Conservation (phyloP, 1,140 invertebrate species). For the Drosophila littoralis region DNA sequence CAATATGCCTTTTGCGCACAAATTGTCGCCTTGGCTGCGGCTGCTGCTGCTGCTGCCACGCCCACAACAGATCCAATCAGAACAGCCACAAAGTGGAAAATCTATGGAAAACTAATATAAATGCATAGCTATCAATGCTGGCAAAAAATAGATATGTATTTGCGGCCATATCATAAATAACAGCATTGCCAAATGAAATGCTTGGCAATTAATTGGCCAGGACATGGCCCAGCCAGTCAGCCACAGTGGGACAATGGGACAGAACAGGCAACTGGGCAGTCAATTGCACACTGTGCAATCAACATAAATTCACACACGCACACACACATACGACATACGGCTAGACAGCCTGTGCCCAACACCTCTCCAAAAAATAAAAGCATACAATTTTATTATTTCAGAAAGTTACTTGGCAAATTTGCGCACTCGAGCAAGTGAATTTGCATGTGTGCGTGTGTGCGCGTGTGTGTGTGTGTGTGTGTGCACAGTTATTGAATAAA, state of each 20-base stretch:
- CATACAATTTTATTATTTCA: conserved; percentile 75
- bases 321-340: conserved; percentile 5
- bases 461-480: conserved; percentile 10
- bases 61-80: conserved; percentile 10
- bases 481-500: conserved; percentile 75
- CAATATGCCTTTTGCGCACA: background rate
- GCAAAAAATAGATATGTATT: conserved; percentile 55
- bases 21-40: conserved; percentile 12
- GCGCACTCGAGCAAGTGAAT: conserved; percentile 45
- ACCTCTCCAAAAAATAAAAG: conserved; percentile 47
- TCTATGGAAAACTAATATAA: conserved; percentile 45
- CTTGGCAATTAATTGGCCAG: conserved; percentile 69
- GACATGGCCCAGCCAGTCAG: conserved; percentile 21
- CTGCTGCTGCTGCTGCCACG: background rate
- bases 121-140: conserved; percentile 61
- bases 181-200: conserved; percentile 71
- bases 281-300: conserved; percentile 58
- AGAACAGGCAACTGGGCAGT: conserved; percentile 5
- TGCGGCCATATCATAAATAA: conserved; percentile 76
- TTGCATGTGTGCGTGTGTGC: conserved; percentile 21
- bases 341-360: background rate
- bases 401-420: conserved; percentile 69
- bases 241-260: conserved; percentile 2
- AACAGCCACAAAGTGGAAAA: conserved; percentile 17
- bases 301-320: conserved; percentile 66